Evolutionary conservation across 2,113 vertebrate species (phyloP), one percentile per base, ranked within the genome.

Genomic region (Microcebus tavaratra): DNA sequence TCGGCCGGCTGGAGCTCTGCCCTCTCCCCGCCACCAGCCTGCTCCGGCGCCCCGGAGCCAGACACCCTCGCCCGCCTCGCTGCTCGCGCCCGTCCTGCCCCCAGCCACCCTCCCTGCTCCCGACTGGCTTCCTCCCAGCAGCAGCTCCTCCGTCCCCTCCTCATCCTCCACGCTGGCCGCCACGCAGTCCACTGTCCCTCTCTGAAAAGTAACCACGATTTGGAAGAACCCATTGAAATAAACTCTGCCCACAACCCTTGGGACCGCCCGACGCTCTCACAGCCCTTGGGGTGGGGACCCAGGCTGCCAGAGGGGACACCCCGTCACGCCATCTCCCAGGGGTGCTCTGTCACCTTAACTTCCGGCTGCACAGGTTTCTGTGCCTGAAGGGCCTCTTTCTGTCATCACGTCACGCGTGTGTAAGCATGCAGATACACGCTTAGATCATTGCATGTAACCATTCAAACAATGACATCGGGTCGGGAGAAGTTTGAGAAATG

Each of bases 21-120:
- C 68, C 2, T 29, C 31, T 57, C 10, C 29, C 34, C 0, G 9
- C 8, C 11, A 10, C n/a, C 0, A 1, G 13, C 23, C 0, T 4
- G 0, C 42, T 50, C 55, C 13, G 6, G 3, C 50, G 45, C 13
- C 87, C 15, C 20, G 48, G 34, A 67, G 18, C 21, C 36, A 2
- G 10, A 21, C 34, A 36, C 2, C 18, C 0, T 0, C 0, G 3
- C 21, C 68, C 18, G 11, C 48, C 50, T 25, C 20, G 85, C 34
- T 78, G 39, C 21, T 15, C 61, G 39, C 13, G 4, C 42, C 48
- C 45, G 13, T 13, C 11, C 53, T 3, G 7, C 29, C 42, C 63
- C 55, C 73, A 36, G 45, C 36, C 59, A 48, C 36, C 48, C 20
- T 63, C 34, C 18, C 59, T 34, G 73, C 65, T 53, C 42, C 15